Evolutionary conservation across 2,888 invertebrate genomes (phyloP).

Genomic region (Orgyia antiqua): DNA sequence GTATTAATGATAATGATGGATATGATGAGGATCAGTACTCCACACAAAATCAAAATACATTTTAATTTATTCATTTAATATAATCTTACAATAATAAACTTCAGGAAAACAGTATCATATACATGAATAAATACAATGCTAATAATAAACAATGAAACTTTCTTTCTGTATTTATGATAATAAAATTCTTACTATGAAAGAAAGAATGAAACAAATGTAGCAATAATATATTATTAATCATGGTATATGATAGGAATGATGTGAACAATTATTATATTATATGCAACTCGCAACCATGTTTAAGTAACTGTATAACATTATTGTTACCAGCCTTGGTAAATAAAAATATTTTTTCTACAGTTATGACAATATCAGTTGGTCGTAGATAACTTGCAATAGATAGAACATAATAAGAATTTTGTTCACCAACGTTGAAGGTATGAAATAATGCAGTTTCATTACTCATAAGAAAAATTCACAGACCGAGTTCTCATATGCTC

Average conservation of each 20-base stretch:
- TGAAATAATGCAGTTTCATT: too few species aligned
- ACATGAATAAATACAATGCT: constrained; percentile 77
- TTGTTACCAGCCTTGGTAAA: too few species aligned
- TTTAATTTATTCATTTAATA: constrained; percentile 62
- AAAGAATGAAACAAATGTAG: constrained; percentile 42
- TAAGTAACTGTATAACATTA: too few species aligned
- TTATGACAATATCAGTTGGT: too few species aligned
- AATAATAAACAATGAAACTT: constrained; percentile 64
- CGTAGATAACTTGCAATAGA: too few species aligned
- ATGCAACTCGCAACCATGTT: constrained; percentile 37
- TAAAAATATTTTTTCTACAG: constrained; percentile 29
- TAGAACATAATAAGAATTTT: too few species aligned
- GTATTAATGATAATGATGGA: too few species aligned
- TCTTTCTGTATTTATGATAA: constrained; percentile 51
- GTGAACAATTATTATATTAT: constrained; percentile 37
- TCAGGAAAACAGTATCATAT: constrained; percentile 73
- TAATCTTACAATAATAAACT: constrained; percentile 75
- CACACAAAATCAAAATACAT: constrained; percentile 32
- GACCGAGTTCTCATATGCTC: too few species aligned
- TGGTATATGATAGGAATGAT: constrained; percentile 67
- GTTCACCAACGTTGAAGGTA: too few species aligned
- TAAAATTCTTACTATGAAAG: constrained; percentile 48
- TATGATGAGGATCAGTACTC: too few species aligned
- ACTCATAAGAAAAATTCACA: too few species aligned
- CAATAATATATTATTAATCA: constrained; percentile 39